Base-by-base conservation (phyloP, 1,140 invertebrate genomes). In the Lepidurus arcticus region DNA sequence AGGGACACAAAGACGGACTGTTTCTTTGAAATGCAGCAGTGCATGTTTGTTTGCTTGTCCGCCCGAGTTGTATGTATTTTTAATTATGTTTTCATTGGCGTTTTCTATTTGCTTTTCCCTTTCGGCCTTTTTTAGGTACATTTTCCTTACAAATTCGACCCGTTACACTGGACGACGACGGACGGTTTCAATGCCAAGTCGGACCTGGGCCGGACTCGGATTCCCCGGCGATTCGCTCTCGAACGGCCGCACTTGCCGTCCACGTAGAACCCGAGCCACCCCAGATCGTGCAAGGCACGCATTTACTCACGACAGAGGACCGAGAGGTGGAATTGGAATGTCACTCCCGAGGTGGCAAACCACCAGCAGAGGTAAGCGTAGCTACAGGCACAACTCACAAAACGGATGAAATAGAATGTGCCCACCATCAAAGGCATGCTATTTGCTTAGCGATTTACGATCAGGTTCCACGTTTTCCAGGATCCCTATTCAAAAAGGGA, bases 181-280 rank as follows among this genome's bases (percentile, higher is more conserved):
- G 93, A 13, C 89, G 90, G 81, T 97, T 95, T 84, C 93, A 96
- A 85, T 97, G 95, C 84, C 94, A 96, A 87, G 94, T 95, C 21
- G 87, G 87, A 83, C 90, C 91, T 78, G 89, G 83, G 6, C 73
- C 77, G 42, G 81, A 92, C 79, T 88, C 90, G 80, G 85, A 84
- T 85, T 91, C 91, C 80, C 89, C 93, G 82, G 92, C 91, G 73
- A 91, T 95, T 78, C 89, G 93, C 81, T 96, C 94, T 65, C 88
- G 91, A 79, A 93, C 91, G 85, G 94, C 94, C 78, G 89, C 89
- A 53, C 87, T 96, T n/a, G 94, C 92, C 26, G 92, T 96, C 2
- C 87, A 94, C 81, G 94, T 96, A 42, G 94, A 94, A 11, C 95
- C 95, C 0, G 92, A 96, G 82, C 90, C 91, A 10, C 95, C 95